Evolutionary conservation across 2,888 invertebrate genomes (phyloP).

Genomic region (Charanyca ferruginea): DNA sequence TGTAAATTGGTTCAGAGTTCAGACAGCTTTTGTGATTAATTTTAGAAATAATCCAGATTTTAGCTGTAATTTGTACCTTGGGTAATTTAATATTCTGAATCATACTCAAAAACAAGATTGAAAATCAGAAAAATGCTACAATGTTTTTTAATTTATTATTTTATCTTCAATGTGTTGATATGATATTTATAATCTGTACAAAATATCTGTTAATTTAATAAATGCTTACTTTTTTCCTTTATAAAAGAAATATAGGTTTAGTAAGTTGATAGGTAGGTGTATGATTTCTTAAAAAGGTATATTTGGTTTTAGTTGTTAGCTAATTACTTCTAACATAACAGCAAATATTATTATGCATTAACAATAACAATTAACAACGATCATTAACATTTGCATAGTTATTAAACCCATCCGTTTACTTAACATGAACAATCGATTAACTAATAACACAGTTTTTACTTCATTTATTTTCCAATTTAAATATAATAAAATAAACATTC

Average conservation of each 20-base stretch:
- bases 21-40: conserved; percentile 29
- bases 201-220: no score
- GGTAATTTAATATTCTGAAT: conserved; percentile 1
- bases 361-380: conserved; percentile 5
- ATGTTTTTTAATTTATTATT: neutral
- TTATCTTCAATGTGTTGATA: neutral
- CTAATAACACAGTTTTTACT: conserved; percentile 1
- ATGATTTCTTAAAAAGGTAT: no score
- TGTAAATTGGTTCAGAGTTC: conserved; percentile 14
- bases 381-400: neutral
- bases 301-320: no score
- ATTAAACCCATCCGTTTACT: neutral
- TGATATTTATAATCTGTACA: neutral
- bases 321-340: no score
- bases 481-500: conserved; percentile 30
- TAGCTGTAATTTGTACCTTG: neutral
- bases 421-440: conserved; percentile 1
- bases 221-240: no score
- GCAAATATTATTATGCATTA: neutral
- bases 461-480: conserved; percentile 30
- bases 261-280: no score
- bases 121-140: neutral
- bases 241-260: no score
- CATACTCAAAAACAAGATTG: conserved; percentile 1
- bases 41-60: conserved; percentile 15